phyloP scores from a whole-genome alignment of 1,140 invertebrate genomes.

The Pachyrhynchus sulphureomaculatus region DNA sequence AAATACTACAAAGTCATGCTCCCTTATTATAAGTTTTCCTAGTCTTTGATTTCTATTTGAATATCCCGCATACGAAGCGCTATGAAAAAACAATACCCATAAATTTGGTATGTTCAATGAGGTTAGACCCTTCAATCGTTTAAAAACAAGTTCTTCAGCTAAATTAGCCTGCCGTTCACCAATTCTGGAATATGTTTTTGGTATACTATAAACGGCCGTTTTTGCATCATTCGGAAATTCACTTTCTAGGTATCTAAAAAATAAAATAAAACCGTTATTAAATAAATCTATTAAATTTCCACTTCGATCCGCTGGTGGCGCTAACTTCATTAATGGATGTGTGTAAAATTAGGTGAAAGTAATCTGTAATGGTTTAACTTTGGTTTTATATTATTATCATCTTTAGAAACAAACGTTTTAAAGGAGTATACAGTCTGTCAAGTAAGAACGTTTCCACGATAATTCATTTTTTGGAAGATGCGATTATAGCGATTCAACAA shows the following conservation, averaged over 20 bases:
- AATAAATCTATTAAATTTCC: neutral
- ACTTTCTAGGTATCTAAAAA: constrained; percentile 43
- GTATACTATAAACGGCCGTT: constrained; percentile 41
- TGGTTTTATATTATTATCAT: no score
- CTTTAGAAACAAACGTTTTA: no score
- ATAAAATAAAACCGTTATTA: neutral
- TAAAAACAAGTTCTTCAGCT: constrained; percentile 46
- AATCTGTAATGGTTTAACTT: no score
- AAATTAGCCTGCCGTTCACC: constrained; percentile 45
- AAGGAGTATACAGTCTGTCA: no score
- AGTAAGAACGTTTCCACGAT: no score
- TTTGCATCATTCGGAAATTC: constrained; percentile 42
- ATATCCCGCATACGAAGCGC: constrained; percentile 46
- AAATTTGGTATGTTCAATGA: constrained; percentile 23
- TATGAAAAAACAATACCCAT: constrained; percentile 49
- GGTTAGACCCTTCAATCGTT: constrained; percentile 34
- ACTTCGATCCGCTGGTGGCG: neutral
- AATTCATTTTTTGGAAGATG: no score
- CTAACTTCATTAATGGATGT: no score
- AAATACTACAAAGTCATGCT: constrained; percentile 51
- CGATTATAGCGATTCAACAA: no score
- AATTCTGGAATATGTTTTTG: constrained; percentile 38
- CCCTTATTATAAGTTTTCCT: constrained; percentile 48
- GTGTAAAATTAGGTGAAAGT: no score
- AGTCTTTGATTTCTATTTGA: constrained; percentile 46